These are phyloP conservation scores for Neogobius melanostomus DNA, from an alignment of 2,113 vertebrate genomes.

Conservation along the genomic window DNA sequence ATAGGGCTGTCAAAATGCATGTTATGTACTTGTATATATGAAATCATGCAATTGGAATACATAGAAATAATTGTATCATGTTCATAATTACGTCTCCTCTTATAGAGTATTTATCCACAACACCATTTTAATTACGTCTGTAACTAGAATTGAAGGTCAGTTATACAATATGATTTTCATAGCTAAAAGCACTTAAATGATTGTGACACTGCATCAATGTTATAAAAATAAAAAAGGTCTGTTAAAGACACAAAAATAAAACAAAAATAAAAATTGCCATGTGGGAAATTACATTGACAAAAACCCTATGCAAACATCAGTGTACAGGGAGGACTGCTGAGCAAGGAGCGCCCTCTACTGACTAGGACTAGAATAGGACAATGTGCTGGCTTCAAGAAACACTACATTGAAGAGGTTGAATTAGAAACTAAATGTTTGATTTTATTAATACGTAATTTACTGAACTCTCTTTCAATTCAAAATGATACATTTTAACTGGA, in stretches of 20 bases:
- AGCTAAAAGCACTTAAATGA: slow-evolving; percentile 68
- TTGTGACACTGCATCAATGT: slow-evolving; percentile 7
- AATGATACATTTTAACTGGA: no score
- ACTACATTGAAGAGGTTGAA: background rate
- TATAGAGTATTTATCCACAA: background rate
- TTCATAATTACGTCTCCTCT: background rate
- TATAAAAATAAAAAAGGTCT: slow-evolving; percentile 6
- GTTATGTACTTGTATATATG: background rate
- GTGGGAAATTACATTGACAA: slow-evolving; percentile 69
- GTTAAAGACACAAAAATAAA: slow-evolving; percentile 74
- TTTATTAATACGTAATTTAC: no score
- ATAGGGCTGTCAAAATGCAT: background rate
- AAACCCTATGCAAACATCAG: slow-evolving; percentile 42
- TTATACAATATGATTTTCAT: slow-evolving; percentile 80
- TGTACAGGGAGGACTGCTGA: slow-evolving; percentile 50
- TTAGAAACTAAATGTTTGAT: background rate
- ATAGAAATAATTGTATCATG: background rate
- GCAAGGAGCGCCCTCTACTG: slow-evolving; percentile 80
- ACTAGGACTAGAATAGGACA: slow-evolving; percentile 44
- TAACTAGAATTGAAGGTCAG: slow-evolving; percentile 59
- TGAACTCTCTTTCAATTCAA: no score
- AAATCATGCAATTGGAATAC: background rate
- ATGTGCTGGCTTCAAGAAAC: background rate
- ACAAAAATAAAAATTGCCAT: slow-evolving; percentile 37
- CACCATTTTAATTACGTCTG: slow-evolving; percentile 20